These are phyloP conservation scores for Columba guinea DNA, from an alignment of 2,797 vertebrate species.

Conservation along the genomic window DNA sequence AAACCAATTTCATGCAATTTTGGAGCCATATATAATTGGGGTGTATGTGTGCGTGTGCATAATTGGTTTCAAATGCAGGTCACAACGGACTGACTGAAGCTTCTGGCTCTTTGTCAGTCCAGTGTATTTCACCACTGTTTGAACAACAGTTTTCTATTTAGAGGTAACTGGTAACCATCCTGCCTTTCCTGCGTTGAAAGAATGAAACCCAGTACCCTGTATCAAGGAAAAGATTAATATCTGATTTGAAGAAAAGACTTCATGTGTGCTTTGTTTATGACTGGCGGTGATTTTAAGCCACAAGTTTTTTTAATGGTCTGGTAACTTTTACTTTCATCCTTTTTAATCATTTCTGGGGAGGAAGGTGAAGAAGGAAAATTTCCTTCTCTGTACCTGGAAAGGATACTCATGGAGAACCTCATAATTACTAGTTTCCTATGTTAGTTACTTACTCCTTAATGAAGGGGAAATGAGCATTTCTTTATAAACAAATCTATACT, in stretches of 20 bases:
- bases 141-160: conserved; percentile 53
- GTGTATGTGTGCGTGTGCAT: conserved; percentile 23
- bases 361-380: neutral
- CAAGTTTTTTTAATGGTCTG: neutral
- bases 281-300: neutral
- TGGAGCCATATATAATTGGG: conserved; percentile 53
- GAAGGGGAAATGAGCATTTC: neutral
- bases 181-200: conserved; percentile 32
- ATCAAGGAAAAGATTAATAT: conserved; percentile 18
- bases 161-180: conserved; percentile 37
- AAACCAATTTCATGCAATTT: conserved; percentile 73
- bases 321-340: neutral
- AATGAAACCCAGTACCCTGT: neutral
- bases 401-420: neutral
- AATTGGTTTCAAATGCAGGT: conserved; percentile 73
- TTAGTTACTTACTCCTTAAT: neutral
- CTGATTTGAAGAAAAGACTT: conserved; percentile 14
- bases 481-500: neutral
- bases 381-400: neutral
- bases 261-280: conserved; percentile 11
- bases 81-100: neutral
- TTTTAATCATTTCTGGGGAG: neutral
- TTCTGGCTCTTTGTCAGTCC: conserved; percentile 44
- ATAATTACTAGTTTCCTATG: neutral
- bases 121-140: conserved; percentile 32